Evolutionary conservation across 2,797 vertebrate genomes (phyloP).

Genomic region (Etheostoma nigrum): DNA sequence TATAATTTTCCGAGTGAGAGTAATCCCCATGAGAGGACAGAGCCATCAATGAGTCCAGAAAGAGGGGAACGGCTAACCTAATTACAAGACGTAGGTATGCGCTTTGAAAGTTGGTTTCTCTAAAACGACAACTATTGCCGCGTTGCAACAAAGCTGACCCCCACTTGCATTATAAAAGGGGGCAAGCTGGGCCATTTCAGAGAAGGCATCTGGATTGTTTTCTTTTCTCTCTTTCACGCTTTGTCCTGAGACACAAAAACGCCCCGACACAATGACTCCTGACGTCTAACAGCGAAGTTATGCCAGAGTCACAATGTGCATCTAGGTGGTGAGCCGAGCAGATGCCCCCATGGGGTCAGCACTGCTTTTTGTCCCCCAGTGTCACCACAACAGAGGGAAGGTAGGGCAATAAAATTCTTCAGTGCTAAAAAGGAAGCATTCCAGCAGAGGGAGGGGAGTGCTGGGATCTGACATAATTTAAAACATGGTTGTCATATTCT

Average conservation of each 20-base stretch:
- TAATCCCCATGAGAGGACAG: slow-evolving; percentile 32
- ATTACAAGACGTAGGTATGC: slow-evolving; percentile 73
- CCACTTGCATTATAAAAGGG: slow-evolving; percentile 72
- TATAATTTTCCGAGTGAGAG: slow-evolving; percentile 41
- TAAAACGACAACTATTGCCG: slow-evolving; percentile 56
- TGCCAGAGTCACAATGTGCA: slow-evolving; percentile 77
- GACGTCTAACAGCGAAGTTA: slow-evolving; percentile 75
- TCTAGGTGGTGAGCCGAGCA: slow-evolving; percentile 64
- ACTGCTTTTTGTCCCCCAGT: slow-evolving; percentile 60
- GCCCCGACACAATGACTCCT: slow-evolving; percentile 73
- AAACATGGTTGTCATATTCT: slow-evolving; percentile 72
- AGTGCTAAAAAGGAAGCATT: slow-evolving; percentile 62
- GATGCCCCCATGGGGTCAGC: slow-evolving; percentile 71
- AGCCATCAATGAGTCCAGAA: slow-evolving; percentile 21
- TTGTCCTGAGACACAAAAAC: slow-evolving; percentile 79
- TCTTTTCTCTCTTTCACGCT: slow-evolving; percentile 73
- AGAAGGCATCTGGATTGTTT: slow-evolving; percentile 73
- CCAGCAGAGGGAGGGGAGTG: slow-evolving; percentile 55
- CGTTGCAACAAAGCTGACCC: slow-evolving; percentile 63
- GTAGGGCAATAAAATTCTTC: slow-evolving; percentile 76
- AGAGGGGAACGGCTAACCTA: slow-evolving; percentile 49
- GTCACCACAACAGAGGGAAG: slow-evolving; percentile 65
- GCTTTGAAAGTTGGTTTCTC: slow-evolving; percentile 64
- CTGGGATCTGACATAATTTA: slow-evolving; percentile 75
- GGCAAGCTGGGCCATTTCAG: slow-evolving; percentile 57